Evolutionary conservation across 2,888 invertebrate genomes (phyloP), one percentile per base, ranked within the genome.

Genomic region (Mimumesa dahlbomi): DNA sequence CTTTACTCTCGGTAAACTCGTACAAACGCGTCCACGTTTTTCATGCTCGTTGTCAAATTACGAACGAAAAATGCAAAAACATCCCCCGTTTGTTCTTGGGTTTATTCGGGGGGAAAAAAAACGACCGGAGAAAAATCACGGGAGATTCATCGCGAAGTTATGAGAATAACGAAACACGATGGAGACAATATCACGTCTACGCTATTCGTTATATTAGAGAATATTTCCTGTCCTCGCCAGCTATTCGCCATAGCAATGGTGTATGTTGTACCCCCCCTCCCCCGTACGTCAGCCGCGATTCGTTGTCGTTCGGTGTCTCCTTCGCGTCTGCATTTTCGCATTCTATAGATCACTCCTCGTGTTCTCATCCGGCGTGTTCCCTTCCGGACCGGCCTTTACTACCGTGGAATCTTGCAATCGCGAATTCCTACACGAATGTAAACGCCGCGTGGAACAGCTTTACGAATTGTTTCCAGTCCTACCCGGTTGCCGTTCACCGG

Each of bases 351-450:
- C 64, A 66, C 58, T 40, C 5, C n/a, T 9, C 29, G 16, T 46
- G 43, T 21, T 38, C 34, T 22, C 49, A 21, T 48, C 56, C 46
- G 22, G 38, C 45, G 22, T 46, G 21, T 38, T 49, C 31, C 19
- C 61, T 50, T 64, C 52, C 70, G 42, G 34, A 57, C 25, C 22
- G 29, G 22, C 58, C 42, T 54, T 67, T 43, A 42, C 46, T 58
- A 50, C 48, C 69, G 50, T 61, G 84, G 85, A 87, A 87, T 86
- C 84, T 85, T 70, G 84, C 82, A 87, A 87, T 87, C 83, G 81
- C 81, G 78, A 86, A 88, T 87, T 87, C 84, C 83, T 76, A 67
- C 65, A 67, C 68, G 80, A 83, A 85, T 85, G 84, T 82, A 84
- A 86, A 77, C 77, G 76, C 73, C 57, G 62, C 31, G 53, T 45